These are phyloP conservation scores for Empidonax traillii DNA, from an alignment of 2,113 vertebrate genomes.

Conservation along the genomic window DNA sequence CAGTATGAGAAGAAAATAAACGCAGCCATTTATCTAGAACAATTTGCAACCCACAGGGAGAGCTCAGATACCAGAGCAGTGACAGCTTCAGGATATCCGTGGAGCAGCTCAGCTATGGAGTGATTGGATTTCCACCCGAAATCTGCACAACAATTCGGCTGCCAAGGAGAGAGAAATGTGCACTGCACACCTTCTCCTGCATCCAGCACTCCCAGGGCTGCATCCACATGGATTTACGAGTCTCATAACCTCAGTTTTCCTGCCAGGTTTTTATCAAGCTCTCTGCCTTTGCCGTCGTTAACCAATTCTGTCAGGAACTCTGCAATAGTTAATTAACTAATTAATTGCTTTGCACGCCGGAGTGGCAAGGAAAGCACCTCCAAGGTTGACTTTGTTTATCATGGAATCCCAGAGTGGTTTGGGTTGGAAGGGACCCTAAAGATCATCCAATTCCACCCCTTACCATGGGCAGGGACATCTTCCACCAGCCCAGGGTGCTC, in stretches of 20 bases:
- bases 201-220: constrained; percentile 3
- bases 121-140: constrained; percentile 38
- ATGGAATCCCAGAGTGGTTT: background rate
- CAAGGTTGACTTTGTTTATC: background rate
- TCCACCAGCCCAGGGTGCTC: background rate
- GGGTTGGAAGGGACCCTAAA: background rate
- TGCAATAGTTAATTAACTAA: constrained; percentile 9
- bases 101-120: constrained; percentile 19
- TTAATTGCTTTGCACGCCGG: background rate
- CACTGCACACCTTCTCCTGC: background rate
- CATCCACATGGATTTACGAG: background rate
- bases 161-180: constrained; percentile 31
- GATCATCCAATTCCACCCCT: background rate
- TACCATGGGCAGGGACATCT: background rate
- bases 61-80: constrained; percentile 37
- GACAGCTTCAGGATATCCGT: constrained; percentile 20
- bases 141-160: constrained; percentile 45
- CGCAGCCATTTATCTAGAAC: constrained; percentile 71
- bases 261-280: background rate
- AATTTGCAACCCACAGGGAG: constrained; percentile 62
- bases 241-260: background rate
- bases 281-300: background rate
- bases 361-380: background rate
- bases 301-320: background rate
- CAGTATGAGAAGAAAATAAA: constrained; percentile 71